A percentile compares a stretch with the other conserved stretches of the same genome.
Conservation (phyloP, 2,113 vertebrate species). For the Pogona vitticeps region DNA sequence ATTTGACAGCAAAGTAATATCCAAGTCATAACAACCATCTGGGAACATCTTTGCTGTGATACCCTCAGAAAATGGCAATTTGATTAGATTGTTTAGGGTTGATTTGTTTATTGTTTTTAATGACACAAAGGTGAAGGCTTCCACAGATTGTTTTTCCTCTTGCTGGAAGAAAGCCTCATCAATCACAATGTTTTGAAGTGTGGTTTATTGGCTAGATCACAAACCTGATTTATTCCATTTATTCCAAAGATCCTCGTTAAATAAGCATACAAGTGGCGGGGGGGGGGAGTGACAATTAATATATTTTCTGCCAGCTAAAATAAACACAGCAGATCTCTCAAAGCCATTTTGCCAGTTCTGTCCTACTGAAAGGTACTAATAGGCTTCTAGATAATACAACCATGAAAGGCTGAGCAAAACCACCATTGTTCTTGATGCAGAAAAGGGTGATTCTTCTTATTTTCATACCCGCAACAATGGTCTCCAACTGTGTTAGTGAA, state of each 20-base stretch:
- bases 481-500: background rate
- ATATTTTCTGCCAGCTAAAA: background rate
- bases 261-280: background rate
- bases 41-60: background rate
- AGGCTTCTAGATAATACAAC: too few relatives aligned
- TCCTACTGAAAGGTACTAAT: too few relatives aligned
- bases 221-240: constrained; percentile 8
- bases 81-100: background rate
- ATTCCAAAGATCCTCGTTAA: background rate
- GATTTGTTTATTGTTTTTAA: constrained; percentile 4
- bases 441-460: background rate
- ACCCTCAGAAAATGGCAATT: background rate
- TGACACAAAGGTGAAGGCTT: constrained; percentile 12
- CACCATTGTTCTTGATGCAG: background rate
- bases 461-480: background rate
- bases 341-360: background rate
- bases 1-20: background rate
- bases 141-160: constrained; percentile 29
- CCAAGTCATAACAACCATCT: background rate
- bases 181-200: constrained; percentile 11
- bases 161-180: constrained; percentile 8
- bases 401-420: too few relatives aligned
- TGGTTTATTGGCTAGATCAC: constrained; percentile 19
- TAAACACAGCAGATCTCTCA: background rate
- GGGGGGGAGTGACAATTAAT: background rate